Evolutionary conservation across 2,797 vertebrate genomes (phyloP).

Genomic region (Poeciliopsis gracilis): DNA sequence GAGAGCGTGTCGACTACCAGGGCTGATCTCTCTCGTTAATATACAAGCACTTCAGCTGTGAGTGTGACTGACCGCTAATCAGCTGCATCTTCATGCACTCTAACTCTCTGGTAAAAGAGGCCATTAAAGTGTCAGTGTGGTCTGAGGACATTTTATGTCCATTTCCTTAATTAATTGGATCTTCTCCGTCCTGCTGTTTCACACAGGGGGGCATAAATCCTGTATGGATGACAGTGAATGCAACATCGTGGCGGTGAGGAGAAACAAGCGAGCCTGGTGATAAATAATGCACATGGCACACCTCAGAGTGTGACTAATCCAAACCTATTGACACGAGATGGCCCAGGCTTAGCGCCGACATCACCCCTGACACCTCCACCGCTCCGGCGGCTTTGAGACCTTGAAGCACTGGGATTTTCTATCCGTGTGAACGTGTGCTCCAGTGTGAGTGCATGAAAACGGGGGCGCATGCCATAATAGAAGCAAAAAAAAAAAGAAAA

Average conservation of each 20-base stretch:
- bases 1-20: slow-evolving; percentile 42
- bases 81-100: not conserved
- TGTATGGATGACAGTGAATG: slow-evolving; percentile 32
- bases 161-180: slow-evolving; percentile 75
- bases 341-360: slow-evolving; percentile 43
- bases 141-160: slow-evolving; percentile 63
- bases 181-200: slow-evolving; percentile 31
- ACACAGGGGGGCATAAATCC: slow-evolving; percentile 62
- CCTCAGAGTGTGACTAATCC: slow-evolving; percentile 75
- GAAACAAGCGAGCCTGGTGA: slow-evolving; percentile 51
- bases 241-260: slow-evolving; percentile 16
- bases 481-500: slow-evolving; percentile 6
- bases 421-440: not conserved
- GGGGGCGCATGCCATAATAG: not conserved
- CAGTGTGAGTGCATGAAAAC: not conserved
- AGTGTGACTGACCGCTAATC: slow-evolving; percentile 1
- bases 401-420: not conserved
- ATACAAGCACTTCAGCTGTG: slow-evolving; percentile 24
- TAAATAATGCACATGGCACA: slow-evolving; percentile 76
- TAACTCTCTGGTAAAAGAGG: not conserved
- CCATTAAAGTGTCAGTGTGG: slow-evolving; percentile 38
- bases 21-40: slow-evolving; percentile 27
- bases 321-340: slow-evolving; percentile 69
- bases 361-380: slow-evolving; percentile 29
- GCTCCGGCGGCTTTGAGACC: slow-evolving; percentile 6